Percentiles rank a stretch among this genome's conserved stretches.
These are phyloP conservation scores for Oceanodroma leucorhoa DNA, from an alignment of 2,797 vertebrate genomes.

Conservation along the genomic window DNA sequence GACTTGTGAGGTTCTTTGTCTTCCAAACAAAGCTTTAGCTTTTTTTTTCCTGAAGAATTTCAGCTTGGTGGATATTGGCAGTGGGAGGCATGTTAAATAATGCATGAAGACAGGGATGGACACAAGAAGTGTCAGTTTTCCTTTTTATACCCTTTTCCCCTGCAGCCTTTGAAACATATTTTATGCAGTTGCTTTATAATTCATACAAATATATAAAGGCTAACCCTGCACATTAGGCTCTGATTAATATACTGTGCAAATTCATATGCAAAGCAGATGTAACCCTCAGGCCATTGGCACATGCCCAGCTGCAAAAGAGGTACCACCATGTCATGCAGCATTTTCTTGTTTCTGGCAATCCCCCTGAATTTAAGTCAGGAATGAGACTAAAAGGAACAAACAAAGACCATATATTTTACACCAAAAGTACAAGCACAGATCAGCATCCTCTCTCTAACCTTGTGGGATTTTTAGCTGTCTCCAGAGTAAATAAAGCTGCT, in stretches of 20 bases:
- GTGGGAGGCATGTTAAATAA: conserved; percentile 31
- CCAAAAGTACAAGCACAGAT: background rate
- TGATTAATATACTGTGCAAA: conserved; percentile 16
- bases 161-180: conserved; percentile 35
- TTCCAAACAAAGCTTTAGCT: background rate
- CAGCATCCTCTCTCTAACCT: background rate
- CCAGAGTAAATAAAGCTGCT: background rate
- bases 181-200: conserved; percentile 39
- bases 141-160: conserved; percentile 16
- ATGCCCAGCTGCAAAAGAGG: background rate
- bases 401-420: background rate
- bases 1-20: background rate
- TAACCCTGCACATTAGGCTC: background rate
- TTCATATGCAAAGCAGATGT: conserved; percentile 38
- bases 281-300: conserved; percentile 24
- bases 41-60: conserved; percentile 11
- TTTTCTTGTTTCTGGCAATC: background rate
- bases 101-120: conserved; percentile 41
- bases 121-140: conserved; percentile 33
- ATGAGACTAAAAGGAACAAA: background rate
- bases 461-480: background rate
- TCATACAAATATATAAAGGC: conserved; percentile 21
- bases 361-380: background rate
- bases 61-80: conserved; percentile 19
- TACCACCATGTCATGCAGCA: background rate